Base-by-base conservation (phyloP, 2,888 invertebrate species). In the Eurois occulta region DNA sequence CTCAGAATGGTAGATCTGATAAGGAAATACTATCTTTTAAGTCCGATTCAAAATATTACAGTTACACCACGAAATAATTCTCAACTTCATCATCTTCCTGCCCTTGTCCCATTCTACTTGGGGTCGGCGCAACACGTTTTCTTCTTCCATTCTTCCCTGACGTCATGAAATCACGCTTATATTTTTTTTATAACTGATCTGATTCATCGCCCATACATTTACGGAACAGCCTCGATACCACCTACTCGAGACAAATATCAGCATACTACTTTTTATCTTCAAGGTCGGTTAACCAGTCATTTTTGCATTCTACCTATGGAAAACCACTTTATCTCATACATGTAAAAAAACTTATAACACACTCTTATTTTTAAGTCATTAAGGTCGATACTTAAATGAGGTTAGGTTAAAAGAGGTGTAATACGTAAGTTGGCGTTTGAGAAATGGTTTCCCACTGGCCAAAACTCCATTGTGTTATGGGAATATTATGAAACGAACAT, bases 401-500 rank as follows among this genome's bases (percentile, higher is more conserved):
- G 32, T 72, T 11, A 6, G 0, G 13, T n/a, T 21, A 21, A 21
- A 38, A 0, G 1, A 75, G 28, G 69, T 77, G 75, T 48, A 35
- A 64, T 41, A 73, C 60, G 0, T 66, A 73, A 70, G 16, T 81
- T 85, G 68, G 81, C 76, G 58, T 78, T 72, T 67, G 28, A 52
- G 85, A 81, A 89, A 86, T 88, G 74, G 78, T 77, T 89, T 89
- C 87, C 78, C 86, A 83, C 65, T 73, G 55, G 46, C 48, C 46
- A 21, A 76, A 77, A 70, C 77, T 60, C 88, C 79, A 88, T 88
- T 88, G 89, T 88, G 41, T 13, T 28, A 88, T 87, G 88, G 89
- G 88, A 88, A 87, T 35, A 65, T 89, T 86, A 72, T 75, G 88
- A 83, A 88, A 89, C 68, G 11, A 18, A 13, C 21, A 62, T 87